A percentile compares a stretch with the other conserved stretches of the same genome.
Evolutionary conservation across 2,797 vertebrate species (phyloP).

Genomic region (Macroramphosus scolopax): DNA sequence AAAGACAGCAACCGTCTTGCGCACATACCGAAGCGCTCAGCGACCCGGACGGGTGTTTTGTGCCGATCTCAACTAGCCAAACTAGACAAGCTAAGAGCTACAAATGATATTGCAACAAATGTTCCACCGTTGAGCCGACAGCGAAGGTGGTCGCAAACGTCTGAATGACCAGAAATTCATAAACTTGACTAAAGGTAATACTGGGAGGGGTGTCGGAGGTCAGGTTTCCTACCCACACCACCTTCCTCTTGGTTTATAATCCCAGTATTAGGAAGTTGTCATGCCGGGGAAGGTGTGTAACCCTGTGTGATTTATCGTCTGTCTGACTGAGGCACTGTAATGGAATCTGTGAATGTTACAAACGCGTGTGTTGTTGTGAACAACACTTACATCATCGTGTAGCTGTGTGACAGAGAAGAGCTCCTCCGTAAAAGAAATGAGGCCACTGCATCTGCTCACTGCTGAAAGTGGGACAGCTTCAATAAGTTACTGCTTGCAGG

Average conservation of each 20-base stretch:
- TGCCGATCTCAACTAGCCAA: too few species aligned
- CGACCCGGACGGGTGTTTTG: too few species aligned
- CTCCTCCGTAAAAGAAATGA: constrained; percentile 38
- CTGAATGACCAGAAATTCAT: too few species aligned
- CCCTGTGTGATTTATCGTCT: constrained; percentile 44
- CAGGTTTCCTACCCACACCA: too few species aligned
- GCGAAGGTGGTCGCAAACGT: too few species aligned
- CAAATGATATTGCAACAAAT: too few species aligned
- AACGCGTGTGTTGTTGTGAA: constrained; percentile 58
- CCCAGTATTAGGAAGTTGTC: constrained; percentile 21
- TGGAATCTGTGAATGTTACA: constrained; percentile 59
- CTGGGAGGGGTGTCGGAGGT: too few species aligned
- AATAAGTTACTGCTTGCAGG: constrained; percentile 13
- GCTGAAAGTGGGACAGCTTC: constrained; percentile 48
- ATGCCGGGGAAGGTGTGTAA: constrained; percentile 32
- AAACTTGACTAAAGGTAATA: too few species aligned
- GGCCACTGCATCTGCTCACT: constrained; percentile 48
- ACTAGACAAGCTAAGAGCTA: too few species aligned
- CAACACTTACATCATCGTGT: constrained; percentile 69
- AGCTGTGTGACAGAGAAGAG: constrained; percentile 62
- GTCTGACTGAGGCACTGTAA: constrained; percentile 35
- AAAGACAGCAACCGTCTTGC: too few species aligned
- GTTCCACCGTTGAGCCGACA: too few species aligned
- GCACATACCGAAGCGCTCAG: too few species aligned
- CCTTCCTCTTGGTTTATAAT: constrained; percentile 20